Evolutionary conservation across 2,888 invertebrate species (phyloP).

Genomic region (Scotopteryx bipunctaria): DNA sequence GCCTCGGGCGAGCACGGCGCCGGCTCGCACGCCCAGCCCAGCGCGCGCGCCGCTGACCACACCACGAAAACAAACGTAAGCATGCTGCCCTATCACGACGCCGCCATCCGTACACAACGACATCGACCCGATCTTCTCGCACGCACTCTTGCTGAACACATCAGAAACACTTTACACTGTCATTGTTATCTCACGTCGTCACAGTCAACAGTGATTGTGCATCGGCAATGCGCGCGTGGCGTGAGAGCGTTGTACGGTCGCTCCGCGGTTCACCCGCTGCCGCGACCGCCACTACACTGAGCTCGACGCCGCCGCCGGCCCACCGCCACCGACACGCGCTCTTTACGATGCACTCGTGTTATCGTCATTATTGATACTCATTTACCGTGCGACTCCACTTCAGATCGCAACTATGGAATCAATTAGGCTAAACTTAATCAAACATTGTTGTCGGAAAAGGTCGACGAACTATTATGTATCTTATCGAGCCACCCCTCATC

Average conservation of each 20-base stretch:
- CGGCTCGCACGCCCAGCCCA: conserved; percentile 72
- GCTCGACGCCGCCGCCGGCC: conserved; percentile 50
- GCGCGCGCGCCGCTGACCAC: conserved; percentile 85
- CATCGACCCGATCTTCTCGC: conserved; percentile 60
- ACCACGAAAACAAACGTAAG: conserved; percentile 85
- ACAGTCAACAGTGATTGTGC: conserved; percentile 44
- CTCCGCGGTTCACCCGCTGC: conserved; percentile 66
- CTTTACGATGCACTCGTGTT: conserved; percentile 60
- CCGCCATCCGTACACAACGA: conserved; percentile 55
- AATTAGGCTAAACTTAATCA: conserved; percentile 44
- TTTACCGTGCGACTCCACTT: conserved; percentile 50
- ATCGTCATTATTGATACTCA: conserved; percentile 71
- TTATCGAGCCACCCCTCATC: conserved; percentile 16
- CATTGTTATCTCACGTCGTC: conserved; percentile 44
- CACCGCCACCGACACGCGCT: conserved; percentile 53
- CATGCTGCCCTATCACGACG: conserved; percentile 77
- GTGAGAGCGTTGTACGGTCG: conserved; percentile 51
- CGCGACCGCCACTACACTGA: conserved; percentile 68
- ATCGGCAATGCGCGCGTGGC: conserved; percentile 43
- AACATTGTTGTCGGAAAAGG: conserved; percentile 36
- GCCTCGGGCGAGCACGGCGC: conserved; percentile 61
- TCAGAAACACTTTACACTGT: conserved; percentile 57
- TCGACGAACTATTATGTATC: conserved; percentile 39
- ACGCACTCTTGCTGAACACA: conserved; percentile 58
- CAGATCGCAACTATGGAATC: conserved; percentile 43